Base-by-base conservation (phyloP, 1,140 invertebrate genomes). In the Melitaea cinxia region DNA sequence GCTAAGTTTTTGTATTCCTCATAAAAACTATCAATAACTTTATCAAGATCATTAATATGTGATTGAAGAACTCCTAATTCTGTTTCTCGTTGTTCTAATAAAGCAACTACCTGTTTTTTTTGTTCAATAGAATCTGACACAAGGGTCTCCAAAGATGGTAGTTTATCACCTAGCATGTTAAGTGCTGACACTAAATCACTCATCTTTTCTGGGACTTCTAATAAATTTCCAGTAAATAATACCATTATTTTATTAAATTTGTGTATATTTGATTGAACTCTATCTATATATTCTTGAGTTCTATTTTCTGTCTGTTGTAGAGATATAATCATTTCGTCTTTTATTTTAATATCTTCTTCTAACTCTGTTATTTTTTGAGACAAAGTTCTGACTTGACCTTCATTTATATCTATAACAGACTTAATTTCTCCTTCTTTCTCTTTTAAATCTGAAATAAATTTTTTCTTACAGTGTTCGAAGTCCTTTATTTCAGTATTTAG, bases 131-230 rank as follows among this genome's bases (percentile, higher is more conserved):
- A 33, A 50, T 60, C 64, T 59, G 17, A 56, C 2, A 71, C 65
- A 37, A 68, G 61, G 5, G 21, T 62, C 52, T 81, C 75, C 63
- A 82, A 70, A 4, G 30, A 61, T 21, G 49, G 64, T 35, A 85
- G 55, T 21, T 69, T 72, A 39, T 77, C 62, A 57, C 52, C 56
- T 42, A 85, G 47, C 5, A 54, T 59, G 21, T 55, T 67, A 37
- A 79, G 75, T n/a, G 78, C 65, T n/a, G 69, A 64, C 6, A 73
- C 66, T 65, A 78, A 75, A 65, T 75, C 75, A 28, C 81, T 76
- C 37, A 82, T 69, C n/a, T 76, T 52, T 45, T 78, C 68, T n/a
- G 78, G 76, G 5, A 78, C 53, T 30, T 77, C 77, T 56, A 75
- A 57, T 14, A 77, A 75, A 59, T 80, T 69, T 12, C 72, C 75